These are phyloP conservation scores for Drosophila setosimentum DNA, from an alignment of 2,888 invertebrate species.

Conservation along the genomic window DNA sequence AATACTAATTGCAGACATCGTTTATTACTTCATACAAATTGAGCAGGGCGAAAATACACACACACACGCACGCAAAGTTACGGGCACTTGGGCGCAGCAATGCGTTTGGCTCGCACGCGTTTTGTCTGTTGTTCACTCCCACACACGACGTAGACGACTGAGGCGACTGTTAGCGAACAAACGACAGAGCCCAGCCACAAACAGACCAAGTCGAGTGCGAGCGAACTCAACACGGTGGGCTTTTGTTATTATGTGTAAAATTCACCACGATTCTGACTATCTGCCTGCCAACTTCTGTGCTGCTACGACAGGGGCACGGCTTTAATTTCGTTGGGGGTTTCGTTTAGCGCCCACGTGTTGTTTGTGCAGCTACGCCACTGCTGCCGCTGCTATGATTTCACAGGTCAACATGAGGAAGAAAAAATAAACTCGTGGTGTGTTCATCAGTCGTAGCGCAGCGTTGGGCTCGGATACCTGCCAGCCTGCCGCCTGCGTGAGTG, in stretches of 20 bases:
- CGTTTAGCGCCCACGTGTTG: conserved; percentile 51
- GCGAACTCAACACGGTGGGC: conserved; percentile 52
- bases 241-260: conserved; percentile 41
- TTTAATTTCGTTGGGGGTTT: conserved; percentile 46
- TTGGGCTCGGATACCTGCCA: conserved; percentile 47
- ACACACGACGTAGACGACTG: conserved; percentile 63
- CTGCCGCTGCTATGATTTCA: conserved; percentile 66
- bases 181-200: conserved; percentile 21
- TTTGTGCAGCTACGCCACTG: conserved; percentile 52
- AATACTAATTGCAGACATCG: conserved; percentile 66
- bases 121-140: conserved; percentile 56
- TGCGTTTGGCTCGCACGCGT: conserved; percentile 32
- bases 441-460: conserved; percentile 63
- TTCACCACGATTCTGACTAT: conserved; percentile 46
- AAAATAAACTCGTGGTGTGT: conserved; percentile 49
- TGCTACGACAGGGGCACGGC: conserved; percentile 54
- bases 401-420: conserved; percentile 72
- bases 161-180: conserved; percentile 41
- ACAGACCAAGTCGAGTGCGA: conserved; percentile 35
- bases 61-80: conserved; percentile 51
- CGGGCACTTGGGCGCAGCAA: conserved; percentile 38
- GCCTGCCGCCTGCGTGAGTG: conserved; percentile 45
- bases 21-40: conserved; percentile 78
- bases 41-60: conserved; percentile 55
- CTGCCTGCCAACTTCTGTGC: conserved; percentile 29